Evolutionary conservation across 2,113 vertebrate genomes (phyloP).

Genomic region (Polypterus senegalus): DNA sequence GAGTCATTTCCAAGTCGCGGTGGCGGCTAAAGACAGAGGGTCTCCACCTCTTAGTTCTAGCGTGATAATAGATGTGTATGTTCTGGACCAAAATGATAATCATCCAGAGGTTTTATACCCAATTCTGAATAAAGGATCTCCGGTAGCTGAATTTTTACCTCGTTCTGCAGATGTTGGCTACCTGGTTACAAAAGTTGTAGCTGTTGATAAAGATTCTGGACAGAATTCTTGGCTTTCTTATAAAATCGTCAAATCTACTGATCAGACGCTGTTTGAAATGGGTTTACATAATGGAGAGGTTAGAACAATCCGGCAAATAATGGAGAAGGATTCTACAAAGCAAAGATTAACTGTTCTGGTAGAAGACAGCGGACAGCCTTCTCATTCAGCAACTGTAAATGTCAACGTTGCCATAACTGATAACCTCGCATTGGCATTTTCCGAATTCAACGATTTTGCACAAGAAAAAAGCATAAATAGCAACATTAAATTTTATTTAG

Average conservation of each 20-base stretch:
- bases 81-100: too few species aligned
- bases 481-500: slow-evolving; percentile 25
- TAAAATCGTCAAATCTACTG: slow-evolving; percentile 22
- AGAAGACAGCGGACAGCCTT: slow-evolving; percentile 30
- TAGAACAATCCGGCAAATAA: slow-evolving; percentile 19
- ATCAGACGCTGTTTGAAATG: slow-evolving; percentile 23
- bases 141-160: too few species aligned
- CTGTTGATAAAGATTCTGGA: too few species aligned
- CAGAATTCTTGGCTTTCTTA: too few species aligned
- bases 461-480: slow-evolving; percentile 23
- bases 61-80: too few species aligned
- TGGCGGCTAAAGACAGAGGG: slow-evolving; percentile 28
- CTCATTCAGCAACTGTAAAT: slow-evolving; percentile 32
- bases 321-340: slow-evolving; percentile 24
- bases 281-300: slow-evolving; percentile 25
- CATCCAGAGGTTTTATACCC: too few species aligned
- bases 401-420: slow-evolving; percentile 32
- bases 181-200: too few species aligned
- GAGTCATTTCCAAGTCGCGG: slow-evolving; percentile 31
- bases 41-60: slow-evolving; percentile 26
- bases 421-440: slow-evolving; percentile 27
- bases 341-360: slow-evolving; percentile 29
- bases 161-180: too few species aligned
- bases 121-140: too few species aligned
- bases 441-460: slow-evolving; percentile 23